Conservation (phyloP, 2,113 vertebrate genomes). For the Heterocephalus glaber region DNA sequence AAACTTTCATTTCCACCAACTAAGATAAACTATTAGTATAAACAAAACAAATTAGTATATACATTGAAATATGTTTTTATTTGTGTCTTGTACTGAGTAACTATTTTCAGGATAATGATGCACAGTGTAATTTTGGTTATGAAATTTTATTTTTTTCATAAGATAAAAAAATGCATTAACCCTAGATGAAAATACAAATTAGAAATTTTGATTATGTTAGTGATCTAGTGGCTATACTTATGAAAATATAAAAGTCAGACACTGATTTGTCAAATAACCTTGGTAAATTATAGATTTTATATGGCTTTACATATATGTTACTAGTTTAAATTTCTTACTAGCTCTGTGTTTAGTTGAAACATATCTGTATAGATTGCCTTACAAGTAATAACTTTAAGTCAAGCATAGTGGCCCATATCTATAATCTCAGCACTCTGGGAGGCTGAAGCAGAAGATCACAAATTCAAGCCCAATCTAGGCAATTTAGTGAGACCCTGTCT, state of each 20-base stretch:
- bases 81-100: background rate
- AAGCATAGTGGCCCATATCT: background rate
- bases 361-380: background rate
- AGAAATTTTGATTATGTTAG: background rate
- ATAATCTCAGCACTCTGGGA: background rate
- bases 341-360: background rate
- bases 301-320: background rate
- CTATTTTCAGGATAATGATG: background rate
- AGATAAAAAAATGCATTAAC: background rate
- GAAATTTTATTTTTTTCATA: background rate
- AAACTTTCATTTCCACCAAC: background rate
- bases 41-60: background rate
- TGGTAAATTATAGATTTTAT: background rate
- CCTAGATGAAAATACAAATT: conserved; percentile 1
- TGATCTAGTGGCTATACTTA: background rate
- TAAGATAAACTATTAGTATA: background rate
- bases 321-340: conserved; percentile 41
- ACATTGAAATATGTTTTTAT: background rate
- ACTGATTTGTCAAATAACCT: conserved; percentile 24
- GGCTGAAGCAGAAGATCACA: background rate
- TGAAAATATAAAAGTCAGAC: background rate
- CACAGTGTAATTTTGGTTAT: background rate
- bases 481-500: background rate
- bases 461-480: background rate
- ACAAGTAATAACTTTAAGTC: background rate